phyloP scores from a whole-genome alignment of 2,797 vertebrate genomes.

The Spinus pinus region DNA sequence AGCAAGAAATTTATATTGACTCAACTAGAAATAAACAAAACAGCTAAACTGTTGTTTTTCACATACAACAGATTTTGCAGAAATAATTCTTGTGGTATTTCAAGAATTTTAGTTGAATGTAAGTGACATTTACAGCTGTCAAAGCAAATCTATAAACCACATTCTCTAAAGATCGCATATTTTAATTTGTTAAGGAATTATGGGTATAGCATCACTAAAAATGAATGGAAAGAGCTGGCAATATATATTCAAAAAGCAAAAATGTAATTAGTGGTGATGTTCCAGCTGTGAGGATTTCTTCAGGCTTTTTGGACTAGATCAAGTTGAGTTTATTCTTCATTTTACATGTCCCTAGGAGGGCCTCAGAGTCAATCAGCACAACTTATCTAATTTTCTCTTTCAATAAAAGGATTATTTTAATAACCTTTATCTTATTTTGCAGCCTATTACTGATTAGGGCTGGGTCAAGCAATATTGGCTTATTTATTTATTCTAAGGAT shows the following conservation, averaged over 20 bases:
- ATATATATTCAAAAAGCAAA: slow-evolving; percentile 67
- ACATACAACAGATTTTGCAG: not conserved
- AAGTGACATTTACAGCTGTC: slow-evolving; percentile 62
- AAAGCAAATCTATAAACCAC: slow-evolving; percentile 51
- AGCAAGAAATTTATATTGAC: not conserved
- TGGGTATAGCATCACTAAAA: slow-evolving; percentile 50
- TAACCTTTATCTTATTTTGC: slow-evolving; percentile 69
- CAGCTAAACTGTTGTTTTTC: not conserved
- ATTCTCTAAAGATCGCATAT: slow-evolving; percentile 54
- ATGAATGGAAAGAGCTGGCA: slow-evolving; percentile 63
- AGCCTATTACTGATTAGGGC: slow-evolving; percentile 56
- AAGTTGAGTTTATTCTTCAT: slow-evolving; percentile 71
- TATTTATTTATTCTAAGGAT: slow-evolving; percentile 44
- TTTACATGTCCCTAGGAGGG: slow-evolving; percentile 69
- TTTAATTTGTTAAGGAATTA: slow-evolving; percentile 67
- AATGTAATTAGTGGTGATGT: slow-evolving; percentile 75
- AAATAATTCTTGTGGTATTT: slow-evolving; percentile 28
- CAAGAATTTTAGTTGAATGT: slow-evolving; percentile 42
- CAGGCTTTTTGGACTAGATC: slow-evolving; percentile 72
- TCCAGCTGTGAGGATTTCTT: slow-evolving; percentile 68
- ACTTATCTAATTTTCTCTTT: slow-evolving; percentile 77
- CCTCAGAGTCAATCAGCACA: slow-evolving; percentile 71
- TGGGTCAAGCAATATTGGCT: slow-evolving; percentile 16
- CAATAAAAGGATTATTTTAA: slow-evolving; percentile 73
- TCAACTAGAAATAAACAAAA: not conserved